These are phyloP conservation scores for Listronotus bonariensis DNA, from an alignment of 1,140 invertebrate species.

Conservation along the genomic window DNA sequence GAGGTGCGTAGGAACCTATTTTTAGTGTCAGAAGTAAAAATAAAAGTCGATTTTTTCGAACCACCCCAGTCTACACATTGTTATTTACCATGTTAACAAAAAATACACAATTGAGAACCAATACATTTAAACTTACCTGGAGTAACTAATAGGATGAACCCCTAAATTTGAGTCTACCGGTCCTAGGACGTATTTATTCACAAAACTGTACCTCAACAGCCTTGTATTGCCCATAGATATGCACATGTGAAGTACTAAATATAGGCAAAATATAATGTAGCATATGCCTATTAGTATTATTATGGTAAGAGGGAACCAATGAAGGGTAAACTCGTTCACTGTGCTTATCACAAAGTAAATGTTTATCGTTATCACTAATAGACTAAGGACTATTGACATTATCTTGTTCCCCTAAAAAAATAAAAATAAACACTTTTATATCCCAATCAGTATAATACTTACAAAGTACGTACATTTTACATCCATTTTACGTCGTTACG, in stretches of 20 bases:
- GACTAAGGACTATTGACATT: constrained; percentile 68
- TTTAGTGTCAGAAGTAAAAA: too few relatives aligned
- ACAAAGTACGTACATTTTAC: too few relatives aligned
- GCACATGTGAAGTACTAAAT: constrained; percentile 72
- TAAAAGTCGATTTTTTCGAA: too few relatives aligned
- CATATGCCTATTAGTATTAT: constrained; percentile 65
- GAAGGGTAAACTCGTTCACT: constrained; percentile 58
- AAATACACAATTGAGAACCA: too few relatives aligned
- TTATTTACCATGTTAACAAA: too few relatives aligned
- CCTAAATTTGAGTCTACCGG: constrained; percentile 11
- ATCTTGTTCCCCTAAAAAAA: constrained; percentile 69
- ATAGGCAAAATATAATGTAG: constrained; percentile 74
- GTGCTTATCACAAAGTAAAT: constrained; percentile 77
- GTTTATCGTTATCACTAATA: constrained; percentile 80
- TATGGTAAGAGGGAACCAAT: constrained; percentile 60
- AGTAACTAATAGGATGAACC: too few relatives aligned
- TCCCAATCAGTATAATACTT: too few relatives aligned
- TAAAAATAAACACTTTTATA: too few relatives aligned
- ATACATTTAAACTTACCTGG: too few relatives aligned
- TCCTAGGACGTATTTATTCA: constrained; percentile 48
- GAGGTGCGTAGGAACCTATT: too few relatives aligned
- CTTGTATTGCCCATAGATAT: constrained; percentile 66
- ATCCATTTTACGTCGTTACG: too few relatives aligned
- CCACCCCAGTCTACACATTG: too few relatives aligned
- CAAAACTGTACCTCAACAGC: constrained; percentile 51